Evolutionary conservation across 2,797 vertebrate genomes (phyloP).

Genomic region (Phalloptychus januarius): DNA sequence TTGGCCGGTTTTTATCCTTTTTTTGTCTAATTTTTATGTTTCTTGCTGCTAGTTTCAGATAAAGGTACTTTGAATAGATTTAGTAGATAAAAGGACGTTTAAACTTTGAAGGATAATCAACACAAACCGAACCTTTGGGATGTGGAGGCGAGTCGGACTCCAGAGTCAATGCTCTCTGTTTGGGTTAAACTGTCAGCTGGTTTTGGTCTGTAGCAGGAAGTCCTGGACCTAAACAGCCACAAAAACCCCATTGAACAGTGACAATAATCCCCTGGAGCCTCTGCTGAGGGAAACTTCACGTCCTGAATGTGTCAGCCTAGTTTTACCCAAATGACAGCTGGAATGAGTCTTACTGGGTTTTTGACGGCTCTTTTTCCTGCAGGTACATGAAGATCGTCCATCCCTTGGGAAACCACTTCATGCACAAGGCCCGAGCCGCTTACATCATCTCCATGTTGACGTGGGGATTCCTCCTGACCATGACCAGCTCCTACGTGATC

Average conservation of each 20-base stretch:
- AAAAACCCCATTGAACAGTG: not conserved
- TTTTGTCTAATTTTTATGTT: not conserved
- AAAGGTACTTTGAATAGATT: not conserved
- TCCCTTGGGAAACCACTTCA: slow-evolving; percentile 48
- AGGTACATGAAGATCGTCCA: slow-evolving; percentile 79
- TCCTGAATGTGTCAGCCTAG: not conserved
- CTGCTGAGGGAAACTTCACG: not conserved
- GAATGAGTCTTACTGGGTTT: not conserved
- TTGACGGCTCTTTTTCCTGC: slow-evolving; percentile 4
- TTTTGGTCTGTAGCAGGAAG: not conserved
- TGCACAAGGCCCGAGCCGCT: slow-evolving; percentile 61
- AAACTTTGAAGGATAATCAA: not conserved
- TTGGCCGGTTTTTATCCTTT: not conserved
- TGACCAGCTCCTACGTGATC: slow-evolving; percentile 36
- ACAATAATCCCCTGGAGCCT: not conserved
- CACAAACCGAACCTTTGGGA: not conserved
- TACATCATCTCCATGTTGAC: slow-evolving; percentile 55
- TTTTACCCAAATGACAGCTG: not conserved
- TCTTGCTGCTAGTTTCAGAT: not conserved
- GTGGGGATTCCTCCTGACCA: slow-evolving; percentile 64
- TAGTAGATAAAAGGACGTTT: not conserved
- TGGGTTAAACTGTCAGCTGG: not conserved
- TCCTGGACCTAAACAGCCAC: not conserved
- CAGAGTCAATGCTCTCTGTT: not conserved
- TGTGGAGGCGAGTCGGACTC: not conserved